Evolutionary conservation across 2,888 invertebrate genomes (phyloP), one percentile per base, ranked within the genome.

Genomic region (Prenolepis imparis): DNA sequence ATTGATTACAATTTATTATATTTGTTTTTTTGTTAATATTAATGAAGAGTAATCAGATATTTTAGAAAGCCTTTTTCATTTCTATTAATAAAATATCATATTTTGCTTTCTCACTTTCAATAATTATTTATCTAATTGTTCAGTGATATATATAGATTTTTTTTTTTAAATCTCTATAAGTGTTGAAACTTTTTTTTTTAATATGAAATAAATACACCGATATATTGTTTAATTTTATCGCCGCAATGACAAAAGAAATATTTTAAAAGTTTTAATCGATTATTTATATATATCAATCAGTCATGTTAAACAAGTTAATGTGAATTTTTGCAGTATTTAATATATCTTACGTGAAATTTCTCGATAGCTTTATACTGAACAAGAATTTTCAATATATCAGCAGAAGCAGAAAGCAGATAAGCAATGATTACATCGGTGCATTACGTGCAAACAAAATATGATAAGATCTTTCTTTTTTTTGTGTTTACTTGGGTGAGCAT

Each of bases 401-500:
- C 4, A 39, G n/a, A n/a, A n/a, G n/a, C 15, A 82, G 73, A 89
- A 84, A 84, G 59, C 55, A 28, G 24, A 1, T 41, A 52, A 52
- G n/a, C 8, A 18, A 52, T 6, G 83, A 86, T 86, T 75, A 28
- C 77, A 85, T 89, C 85, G 81, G 66, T 8, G 48, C 44, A 68
- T 64, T 85, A 63, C 32, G 83, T 61, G 82, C 75, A 88, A 84
- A 88, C 82, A 77, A 73, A 84, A 67, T 72, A 67, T 61, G 90
- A 89, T 89, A 89, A 87, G 70, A 84, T 84, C 84, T 84, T 66
- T 59, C 28, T 57, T 55, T 80, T 80, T 81, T 57, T 32, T 61
- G 18, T 57, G 83, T 85, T 89, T 70, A 64, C 52, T 68, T 64
- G 82, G 24, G 66, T 52, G 24, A n/a, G 59, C 36, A 11, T 41